Evolutionary conservation across 2,888 invertebrate species (phyloP).

Genomic region (Tenthredo mesomela): DNA sequence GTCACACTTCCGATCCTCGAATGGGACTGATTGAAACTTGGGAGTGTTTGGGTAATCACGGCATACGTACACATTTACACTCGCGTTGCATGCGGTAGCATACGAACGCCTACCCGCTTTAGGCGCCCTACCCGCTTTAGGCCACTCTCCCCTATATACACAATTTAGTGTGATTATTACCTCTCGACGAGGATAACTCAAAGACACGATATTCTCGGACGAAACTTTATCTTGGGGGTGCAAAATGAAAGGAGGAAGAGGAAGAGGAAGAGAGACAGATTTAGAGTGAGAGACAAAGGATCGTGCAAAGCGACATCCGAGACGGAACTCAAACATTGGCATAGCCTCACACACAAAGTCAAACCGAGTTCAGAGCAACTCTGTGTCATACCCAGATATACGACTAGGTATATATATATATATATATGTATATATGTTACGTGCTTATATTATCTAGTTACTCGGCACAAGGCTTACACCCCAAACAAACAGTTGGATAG

Average conservation of each 20-base stretch:
- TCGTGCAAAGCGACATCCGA: slow-evolving; percentile 67
- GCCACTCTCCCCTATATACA: too few species aligned
- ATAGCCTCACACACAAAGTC: slow-evolving; percentile 65
- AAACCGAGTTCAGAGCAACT: slow-evolving; percentile 60
- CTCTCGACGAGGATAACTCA: slow-evolving; percentile 19
- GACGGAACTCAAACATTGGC: slow-evolving; percentile 71
- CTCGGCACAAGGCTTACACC: slow-evolving; percentile 66
- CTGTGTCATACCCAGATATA: slow-evolving; percentile 55
- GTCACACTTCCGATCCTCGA: too few species aligned
- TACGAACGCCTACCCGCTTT: too few species aligned
- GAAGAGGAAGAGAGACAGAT: slow-evolving; percentile 39
- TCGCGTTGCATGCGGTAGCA: too few species aligned
- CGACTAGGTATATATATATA: neutral
- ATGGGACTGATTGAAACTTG: too few species aligned
- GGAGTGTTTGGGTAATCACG: too few species aligned
- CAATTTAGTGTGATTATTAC: neutral
- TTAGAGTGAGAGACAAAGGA: slow-evolving; percentile 46
- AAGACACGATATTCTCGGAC: slow-evolving; percentile 11
- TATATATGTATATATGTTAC: slow-evolving; percentile 31
- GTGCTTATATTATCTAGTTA: slow-evolving; percentile 72
- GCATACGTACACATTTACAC: too few species aligned
- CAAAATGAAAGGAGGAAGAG: neutral
- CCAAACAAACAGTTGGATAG: slow-evolving; percentile 70
- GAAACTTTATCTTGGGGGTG: slow-evolving; percentile 29
- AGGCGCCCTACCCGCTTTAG: too few species aligned